Evolutionary conservation across 2,888 invertebrate genomes (phyloP), one percentile per base, ranked within the genome.

Genomic region (Chaetogeoica ovagalla): DNA sequence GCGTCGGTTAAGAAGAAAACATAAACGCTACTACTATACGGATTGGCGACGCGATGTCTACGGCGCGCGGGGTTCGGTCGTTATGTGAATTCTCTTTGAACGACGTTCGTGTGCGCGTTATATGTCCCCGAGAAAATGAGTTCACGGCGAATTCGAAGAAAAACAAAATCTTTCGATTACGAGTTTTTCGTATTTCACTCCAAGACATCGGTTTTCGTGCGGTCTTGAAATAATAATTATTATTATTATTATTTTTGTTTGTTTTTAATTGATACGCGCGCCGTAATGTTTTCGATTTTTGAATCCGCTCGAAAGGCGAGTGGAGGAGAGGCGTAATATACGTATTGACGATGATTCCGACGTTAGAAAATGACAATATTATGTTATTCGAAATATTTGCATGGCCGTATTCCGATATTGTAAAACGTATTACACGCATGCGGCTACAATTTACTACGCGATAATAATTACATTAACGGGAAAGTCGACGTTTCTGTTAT

Each of bases 21-120:
- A 60, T 21, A 4, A 13, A 19, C 4, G 21, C 21, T 6, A 11
- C 57, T 37, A 39, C 62, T 37, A 7, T 13, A n/a, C n/a, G n/a
- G 48, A 19, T 39, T 63, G 37, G 55, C 55, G 55, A 52, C 70
- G 4, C 19, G 13, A 19, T 63, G 55, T 63, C 63, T 63, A 37
- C 39, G 9, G 6, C 15, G n/a, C n/a, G n/a, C n/a, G n/a, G n/a
- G n/a, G 19, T 63, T 65, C 11, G 7, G 17, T 13, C 19, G 13
- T 65, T 6, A 57, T 66, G n/a, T n/a, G 57, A 57, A 74, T 65
- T 65, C 39, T 65, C 48, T 13, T 74, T 65, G 21, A 55, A 63
- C n/a, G 21, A 37, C n/a, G 6, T 48, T n/a, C n/a, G 13, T 55
- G n/a, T 39, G 15, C 21, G 17, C 7, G 52, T 13, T n/a, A 37